These are phyloP conservation scores for Laothoe populi DNA, from an alignment of 2,888 invertebrate genomes.

Conservation along the genomic window DNA sequence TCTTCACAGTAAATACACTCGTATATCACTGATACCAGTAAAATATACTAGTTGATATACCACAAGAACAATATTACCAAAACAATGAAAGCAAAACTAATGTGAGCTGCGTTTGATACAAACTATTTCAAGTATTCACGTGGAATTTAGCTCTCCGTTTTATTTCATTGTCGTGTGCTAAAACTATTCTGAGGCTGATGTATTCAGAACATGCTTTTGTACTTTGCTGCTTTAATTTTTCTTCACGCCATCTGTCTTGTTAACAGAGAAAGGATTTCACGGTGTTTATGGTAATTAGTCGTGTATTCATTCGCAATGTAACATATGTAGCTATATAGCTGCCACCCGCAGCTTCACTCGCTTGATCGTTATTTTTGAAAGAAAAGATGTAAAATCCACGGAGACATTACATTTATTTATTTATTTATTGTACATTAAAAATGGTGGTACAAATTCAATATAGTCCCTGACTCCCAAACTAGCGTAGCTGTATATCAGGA, in stretches of 20 bases:
- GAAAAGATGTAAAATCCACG: too few species aligned
- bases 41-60: background rate
- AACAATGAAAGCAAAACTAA: conserved; percentile 5
- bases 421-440: too few species aligned
- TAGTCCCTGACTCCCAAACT: too few species aligned
- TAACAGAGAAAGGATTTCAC: background rate
- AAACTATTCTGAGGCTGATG: conserved; percentile 1
- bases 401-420: too few species aligned
- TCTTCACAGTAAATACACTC: too few species aligned
- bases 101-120: conserved; percentile 3
- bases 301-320: background rate
- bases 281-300: background rate
- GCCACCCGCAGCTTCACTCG: too few species aligned
- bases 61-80: background rate
- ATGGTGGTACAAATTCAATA: too few species aligned
- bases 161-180: conserved; percentile 10
- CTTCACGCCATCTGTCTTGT: conserved; percentile 26
- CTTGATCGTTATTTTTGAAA: too few species aligned
- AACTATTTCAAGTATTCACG: conserved; percentile 7
- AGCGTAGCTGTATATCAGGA: too few species aligned
- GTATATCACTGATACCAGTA: background rate
- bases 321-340: too few species aligned
- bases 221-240: background rate
- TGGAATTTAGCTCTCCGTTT: conserved; percentile 11
- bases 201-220: conserved; percentile 15